Conservation (phyloP, 2,888 invertebrate genomes). For the Subacronicta megacephala region DNA sequence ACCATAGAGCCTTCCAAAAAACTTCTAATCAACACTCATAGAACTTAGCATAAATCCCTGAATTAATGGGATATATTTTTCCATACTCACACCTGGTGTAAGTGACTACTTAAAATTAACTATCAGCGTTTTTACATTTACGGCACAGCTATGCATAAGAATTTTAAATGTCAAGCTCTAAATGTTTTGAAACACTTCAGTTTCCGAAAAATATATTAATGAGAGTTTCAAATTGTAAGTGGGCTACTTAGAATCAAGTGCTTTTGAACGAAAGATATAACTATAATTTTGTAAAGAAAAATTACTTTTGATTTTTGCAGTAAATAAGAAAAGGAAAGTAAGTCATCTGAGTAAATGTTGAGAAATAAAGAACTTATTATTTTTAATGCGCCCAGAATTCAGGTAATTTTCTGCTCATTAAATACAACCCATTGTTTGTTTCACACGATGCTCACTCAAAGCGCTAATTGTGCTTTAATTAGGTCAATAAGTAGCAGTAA, state of each 20-base stretch:
- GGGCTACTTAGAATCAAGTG: not conserved
- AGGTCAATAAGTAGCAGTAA: conserved; percentile 32
- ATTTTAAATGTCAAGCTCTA: not conserved
- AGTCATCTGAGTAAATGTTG: too few relatives aligned
- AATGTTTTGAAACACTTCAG: not conserved
- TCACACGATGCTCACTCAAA: conserved; percentile 41
- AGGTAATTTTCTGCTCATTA: not conserved
- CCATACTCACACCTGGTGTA: too few relatives aligned
- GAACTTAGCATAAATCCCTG: too few relatives aligned
- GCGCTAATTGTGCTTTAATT: conserved; percentile 43
- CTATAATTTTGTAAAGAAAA: too few relatives aligned
- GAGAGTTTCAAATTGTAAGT: not conserved
- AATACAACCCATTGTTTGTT: conserved; percentile 35
- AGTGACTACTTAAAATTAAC: too few relatives aligned
- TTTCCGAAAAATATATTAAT: not conserved
- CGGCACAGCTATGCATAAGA: not conserved
- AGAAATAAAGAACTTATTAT: not conserved
- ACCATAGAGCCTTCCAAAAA: too few relatives aligned
- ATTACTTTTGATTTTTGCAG: not conserved
- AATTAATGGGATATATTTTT: too few relatives aligned
- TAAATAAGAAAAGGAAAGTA: not conserved
- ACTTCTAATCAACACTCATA: too few relatives aligned
- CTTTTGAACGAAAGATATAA: not conserved
- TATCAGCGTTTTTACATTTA: not conserved
- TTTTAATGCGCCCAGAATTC: not conserved